phyloP scores from a whole-genome alignment of 2,797 vertebrate species.

The Enteromius viviparus region DNA sequence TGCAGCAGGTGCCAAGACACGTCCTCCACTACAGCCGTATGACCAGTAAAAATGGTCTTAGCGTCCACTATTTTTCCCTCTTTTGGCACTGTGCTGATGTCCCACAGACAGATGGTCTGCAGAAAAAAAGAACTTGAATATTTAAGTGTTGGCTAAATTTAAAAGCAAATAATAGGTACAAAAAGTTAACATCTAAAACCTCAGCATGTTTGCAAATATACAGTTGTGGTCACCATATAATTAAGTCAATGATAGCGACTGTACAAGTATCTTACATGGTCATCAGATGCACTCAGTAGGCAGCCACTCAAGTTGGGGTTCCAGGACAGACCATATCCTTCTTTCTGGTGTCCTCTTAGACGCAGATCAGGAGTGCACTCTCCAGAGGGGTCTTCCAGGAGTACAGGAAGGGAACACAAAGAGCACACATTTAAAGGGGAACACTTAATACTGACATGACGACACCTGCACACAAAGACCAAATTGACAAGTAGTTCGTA shows the following conservation, averaged over 20 bases:
- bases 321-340: conserved; percentile 97
- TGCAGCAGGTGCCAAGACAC: conserved; percentile 97
- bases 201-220: neutral
- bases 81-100: conserved; percentile 95
- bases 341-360: conserved; percentile 95
- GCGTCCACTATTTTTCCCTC: conserved; percentile 97
- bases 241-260: neutral
- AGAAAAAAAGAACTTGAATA: neutral
- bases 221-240: neutral
- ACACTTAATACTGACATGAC: neutral
- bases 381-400: conserved; percentile 88
- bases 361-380: conserved; percentile 96
- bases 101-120: conserved; percentile 97
- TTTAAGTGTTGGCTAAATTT: neutral
- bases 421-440: neutral
- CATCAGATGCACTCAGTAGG: conserved; percentile 95
- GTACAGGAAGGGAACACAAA: neutral
- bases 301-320: conserved; percentile 97
- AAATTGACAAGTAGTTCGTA: neutral
- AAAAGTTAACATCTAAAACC: neutral
- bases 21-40: conserved; percentile 96
- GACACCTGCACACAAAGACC: neutral
- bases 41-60: conserved; percentile 98
- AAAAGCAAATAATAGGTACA: neutral
- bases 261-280: conserved; percentile 83